Percentiles rank a stretch among this genome's conserved stretches.
phyloP scores from a whole-genome alignment of 1,140 invertebrate species.

The Drosophila orosa region DNA sequence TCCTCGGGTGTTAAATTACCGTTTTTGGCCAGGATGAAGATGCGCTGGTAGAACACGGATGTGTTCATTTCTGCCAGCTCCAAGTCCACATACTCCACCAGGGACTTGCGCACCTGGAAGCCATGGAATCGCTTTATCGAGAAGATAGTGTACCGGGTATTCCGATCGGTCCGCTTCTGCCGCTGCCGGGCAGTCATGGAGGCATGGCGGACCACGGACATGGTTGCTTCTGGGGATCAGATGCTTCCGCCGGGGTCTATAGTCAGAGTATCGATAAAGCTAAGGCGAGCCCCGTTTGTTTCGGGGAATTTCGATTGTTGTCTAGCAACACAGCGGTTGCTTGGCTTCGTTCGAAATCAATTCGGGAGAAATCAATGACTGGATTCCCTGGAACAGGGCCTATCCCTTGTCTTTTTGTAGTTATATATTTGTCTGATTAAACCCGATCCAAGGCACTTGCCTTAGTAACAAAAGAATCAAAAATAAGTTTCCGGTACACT shows the following conservation, averaged over 20 bases:
- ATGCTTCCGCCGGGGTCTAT: too few species aligned
- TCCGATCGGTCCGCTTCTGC: background rate
- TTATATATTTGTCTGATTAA: background rate
- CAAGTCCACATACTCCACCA: constrained; percentile 66
- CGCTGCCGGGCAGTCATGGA: constrained; percentile 21
- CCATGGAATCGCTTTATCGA: constrained; percentile 36
- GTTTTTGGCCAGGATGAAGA: constrained; percentile 75
- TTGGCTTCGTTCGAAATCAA: constrained; percentile 17
- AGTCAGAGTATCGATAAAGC: constrained; percentile 41
- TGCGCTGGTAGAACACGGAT: constrained; percentile 73
- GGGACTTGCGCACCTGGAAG: constrained; percentile 63
- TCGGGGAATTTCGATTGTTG: constrained; percentile 31
- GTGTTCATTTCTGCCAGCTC: constrained; percentile 57
- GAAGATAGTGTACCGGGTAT: constrained; percentile 36
- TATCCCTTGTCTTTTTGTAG: background rate
- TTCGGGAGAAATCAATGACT: constrained; percentile 13
- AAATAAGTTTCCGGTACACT: background rate
- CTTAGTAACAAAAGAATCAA: background rate
- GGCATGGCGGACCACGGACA: background rate
- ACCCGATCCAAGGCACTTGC: background rate
- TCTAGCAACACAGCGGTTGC: constrained; percentile 66
- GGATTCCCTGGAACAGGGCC: background rate
- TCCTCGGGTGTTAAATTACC: constrained; percentile 13
- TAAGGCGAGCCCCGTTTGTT: constrained; percentile 14
- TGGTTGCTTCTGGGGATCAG: constrained; percentile 10